phyloP scores from a whole-genome alignment of 2,888 invertebrate species.

The Brenthis daphne region DNA sequence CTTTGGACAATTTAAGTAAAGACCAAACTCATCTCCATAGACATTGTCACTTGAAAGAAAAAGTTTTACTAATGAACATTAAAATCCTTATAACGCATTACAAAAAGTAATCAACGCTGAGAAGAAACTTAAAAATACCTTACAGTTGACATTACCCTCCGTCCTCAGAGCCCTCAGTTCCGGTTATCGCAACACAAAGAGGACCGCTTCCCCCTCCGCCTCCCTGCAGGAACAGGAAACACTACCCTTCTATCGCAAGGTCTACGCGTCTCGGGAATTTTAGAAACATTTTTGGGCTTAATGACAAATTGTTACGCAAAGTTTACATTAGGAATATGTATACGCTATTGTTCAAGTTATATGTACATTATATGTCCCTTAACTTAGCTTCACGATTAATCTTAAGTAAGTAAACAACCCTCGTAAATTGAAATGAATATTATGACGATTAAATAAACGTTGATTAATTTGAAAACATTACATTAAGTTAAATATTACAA shows the following conservation, averaged over 20 bases:
- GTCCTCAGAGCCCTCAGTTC: slow-evolving; percentile 78
- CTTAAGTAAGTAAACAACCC: neutral
- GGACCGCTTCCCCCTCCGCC: slow-evolving; percentile 54
- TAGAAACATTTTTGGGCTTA: slow-evolving; percentile 66
- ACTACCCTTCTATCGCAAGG: slow-evolving; percentile 81
- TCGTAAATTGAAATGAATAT: neutral
- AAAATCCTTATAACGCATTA: slow-evolving; percentile 48
- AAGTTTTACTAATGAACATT: slow-evolving; percentile 36
- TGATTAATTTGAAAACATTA: neutral
- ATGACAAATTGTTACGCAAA: slow-evolving; percentile 52
- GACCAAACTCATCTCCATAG: slow-evolving; percentile 4
- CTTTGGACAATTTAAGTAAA: neutral
- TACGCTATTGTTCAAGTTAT: slow-evolving; percentile 29
- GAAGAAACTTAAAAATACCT: slow-evolving; percentile 76
- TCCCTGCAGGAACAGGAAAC: slow-evolving; percentile 72
- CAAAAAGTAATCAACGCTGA: slow-evolving; percentile 66
- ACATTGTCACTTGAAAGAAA: slow-evolving; percentile 9
- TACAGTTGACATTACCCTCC: slow-evolving; percentile 79
- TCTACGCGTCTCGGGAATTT: slow-evolving; percentile 65
- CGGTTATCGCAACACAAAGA: slow-evolving; percentile 81
- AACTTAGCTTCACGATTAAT: slow-evolving; percentile 1
- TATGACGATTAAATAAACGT: neutral
- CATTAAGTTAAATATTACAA: too few species aligned
- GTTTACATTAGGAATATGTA: slow-evolving; percentile 26
- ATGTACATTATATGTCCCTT: neutral